Percentiles rank a stretch among this genome's conserved stretches.
Conservation (phyloP, 2,888 invertebrate species). For the Lepidonotus clava region DNA sequence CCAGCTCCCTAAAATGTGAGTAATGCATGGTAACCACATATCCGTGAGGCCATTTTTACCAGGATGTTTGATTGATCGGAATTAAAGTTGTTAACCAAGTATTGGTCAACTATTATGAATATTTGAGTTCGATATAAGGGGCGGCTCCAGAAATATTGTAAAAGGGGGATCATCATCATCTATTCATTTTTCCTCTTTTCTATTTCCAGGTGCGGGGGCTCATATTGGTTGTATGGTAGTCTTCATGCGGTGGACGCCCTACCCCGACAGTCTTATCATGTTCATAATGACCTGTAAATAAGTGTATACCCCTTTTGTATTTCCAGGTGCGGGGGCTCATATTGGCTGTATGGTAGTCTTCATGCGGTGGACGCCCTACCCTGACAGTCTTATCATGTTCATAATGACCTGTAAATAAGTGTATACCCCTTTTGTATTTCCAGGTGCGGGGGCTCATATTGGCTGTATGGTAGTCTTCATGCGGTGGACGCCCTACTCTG, state of each 20-base stretch:
- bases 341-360: background rate
- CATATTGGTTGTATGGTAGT: background rate
- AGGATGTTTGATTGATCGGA: too few relatives aligned
- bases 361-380: slow-evolving; percentile 17
- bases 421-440: background rate
- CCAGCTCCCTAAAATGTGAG: too few relatives aligned
- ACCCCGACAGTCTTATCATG: slow-evolving; percentile 4
- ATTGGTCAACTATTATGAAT: too few relatives aligned
- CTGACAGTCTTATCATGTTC: background rate
- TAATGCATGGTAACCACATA: too few relatives aligned
- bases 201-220: too few relatives aligned
- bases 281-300: background rate
- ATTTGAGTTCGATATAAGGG: too few relatives aligned
- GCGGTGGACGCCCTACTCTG: slow-evolving; percentile 6
- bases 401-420: background rate
- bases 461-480: background rate
- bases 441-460: slow-evolving; percentile 1
- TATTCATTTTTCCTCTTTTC: too few relatives aligned
- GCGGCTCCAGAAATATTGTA: too few relatives aligned
- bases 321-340: slow-evolving; percentile 12
- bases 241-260: slow-evolving; percentile 1
- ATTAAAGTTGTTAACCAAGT: too few relatives aligned
- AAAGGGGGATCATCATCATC: too few relatives aligned
- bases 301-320: too few relatives aligned
- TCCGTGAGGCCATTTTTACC: too few relatives aligned